Evolutionary conservation across 2,888 invertebrate genomes (phyloP).

Genomic region (Dryadula phaetusa): DNA sequence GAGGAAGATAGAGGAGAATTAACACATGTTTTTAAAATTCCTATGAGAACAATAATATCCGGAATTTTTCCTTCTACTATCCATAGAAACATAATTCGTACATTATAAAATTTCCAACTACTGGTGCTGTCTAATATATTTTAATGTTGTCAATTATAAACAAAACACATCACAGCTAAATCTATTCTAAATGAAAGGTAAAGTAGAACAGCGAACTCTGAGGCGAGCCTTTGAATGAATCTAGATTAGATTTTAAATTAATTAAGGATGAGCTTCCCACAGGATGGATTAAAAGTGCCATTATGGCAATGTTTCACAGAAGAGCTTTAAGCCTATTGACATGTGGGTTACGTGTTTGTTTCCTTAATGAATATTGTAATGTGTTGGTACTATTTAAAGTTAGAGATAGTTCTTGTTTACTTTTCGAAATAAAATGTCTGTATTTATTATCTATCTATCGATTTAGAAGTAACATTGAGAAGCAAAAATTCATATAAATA

Average conservation of each 20-base stretch:
- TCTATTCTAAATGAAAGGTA: conserved; percentile 19
- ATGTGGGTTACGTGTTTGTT: neutral
- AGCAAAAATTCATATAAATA: no score
- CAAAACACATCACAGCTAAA: conserved; percentile 17
- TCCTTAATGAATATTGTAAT: neutral
- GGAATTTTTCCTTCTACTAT: neutral
- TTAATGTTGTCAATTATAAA: conserved; percentile 8
- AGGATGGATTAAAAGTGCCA: conserved; percentile 14
- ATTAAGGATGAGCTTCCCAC: conserved; percentile 32
- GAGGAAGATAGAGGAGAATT: no score
- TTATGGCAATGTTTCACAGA: conserved; percentile 8
- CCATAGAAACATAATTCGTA: neutral
- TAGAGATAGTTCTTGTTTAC: no score
- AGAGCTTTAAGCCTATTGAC: neutral
- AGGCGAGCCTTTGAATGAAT: conserved; percentile 29
- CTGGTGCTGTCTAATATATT: neutral
- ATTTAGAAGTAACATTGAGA: no score
- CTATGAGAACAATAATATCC: no score
- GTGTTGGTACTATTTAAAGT: no score
- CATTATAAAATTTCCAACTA: neutral
- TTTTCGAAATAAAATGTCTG: no score
- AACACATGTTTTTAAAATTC: no score
- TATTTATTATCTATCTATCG: no score
- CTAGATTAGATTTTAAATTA: conserved; percentile 45
- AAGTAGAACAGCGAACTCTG: conserved; percentile 20